These are phyloP conservation scores for Caenorhabditis sinica DNA, from an alignment of 2,888 invertebrate species.

Conservation along the genomic window DNA sequence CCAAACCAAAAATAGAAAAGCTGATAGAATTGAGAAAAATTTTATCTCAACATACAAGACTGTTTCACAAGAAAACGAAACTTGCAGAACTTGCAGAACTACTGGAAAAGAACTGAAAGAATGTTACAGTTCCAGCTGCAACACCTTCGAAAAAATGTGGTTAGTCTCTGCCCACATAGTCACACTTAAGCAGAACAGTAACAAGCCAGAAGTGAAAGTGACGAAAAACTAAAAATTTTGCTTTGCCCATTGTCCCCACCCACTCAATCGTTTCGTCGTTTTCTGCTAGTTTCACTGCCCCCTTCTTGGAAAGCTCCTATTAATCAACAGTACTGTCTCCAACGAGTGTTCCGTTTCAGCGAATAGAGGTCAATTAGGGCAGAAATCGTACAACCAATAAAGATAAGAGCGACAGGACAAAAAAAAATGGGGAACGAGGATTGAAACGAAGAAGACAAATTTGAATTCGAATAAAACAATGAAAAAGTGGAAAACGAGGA, in stretches of 20 bases:
- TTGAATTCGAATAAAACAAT: constrained; percentile 24
- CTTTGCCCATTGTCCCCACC: constrained; percentile 35
- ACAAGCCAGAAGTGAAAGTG: constrained; percentile 21
- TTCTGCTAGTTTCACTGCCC: constrained; percentile 20
- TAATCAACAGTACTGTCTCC: constrained; percentile 46
- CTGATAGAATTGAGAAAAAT: too few relatives aligned
- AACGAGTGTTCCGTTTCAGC: constrained; percentile 35
- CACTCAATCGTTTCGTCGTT: constrained; percentile 42
- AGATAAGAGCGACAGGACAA: constrained; percentile 1
- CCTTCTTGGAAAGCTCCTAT: constrained; percentile 41
- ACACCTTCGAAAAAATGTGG: background rate
- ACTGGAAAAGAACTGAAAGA: background rate
- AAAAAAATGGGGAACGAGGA: constrained; percentile 13
- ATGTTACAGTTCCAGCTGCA: constrained; percentile 23
- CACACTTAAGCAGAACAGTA: constrained; percentile 21
- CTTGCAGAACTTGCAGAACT: background rate
- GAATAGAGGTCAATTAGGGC: constrained; percentile 55
- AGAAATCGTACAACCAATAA: constrained; percentile 26
- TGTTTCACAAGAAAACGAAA: background rate
- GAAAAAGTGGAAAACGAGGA: constrained; percentile 7
- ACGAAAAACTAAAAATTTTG: constrained; percentile 18
- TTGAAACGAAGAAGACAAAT: constrained; percentile 9
- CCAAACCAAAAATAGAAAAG: too few relatives aligned
- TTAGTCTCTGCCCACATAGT: constrained; percentile 15
- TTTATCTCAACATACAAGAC: background rate